Evolutionary conservation across 2,113 vertebrate species (phyloP).

Genomic region (Leucopternis melanops): DNA sequence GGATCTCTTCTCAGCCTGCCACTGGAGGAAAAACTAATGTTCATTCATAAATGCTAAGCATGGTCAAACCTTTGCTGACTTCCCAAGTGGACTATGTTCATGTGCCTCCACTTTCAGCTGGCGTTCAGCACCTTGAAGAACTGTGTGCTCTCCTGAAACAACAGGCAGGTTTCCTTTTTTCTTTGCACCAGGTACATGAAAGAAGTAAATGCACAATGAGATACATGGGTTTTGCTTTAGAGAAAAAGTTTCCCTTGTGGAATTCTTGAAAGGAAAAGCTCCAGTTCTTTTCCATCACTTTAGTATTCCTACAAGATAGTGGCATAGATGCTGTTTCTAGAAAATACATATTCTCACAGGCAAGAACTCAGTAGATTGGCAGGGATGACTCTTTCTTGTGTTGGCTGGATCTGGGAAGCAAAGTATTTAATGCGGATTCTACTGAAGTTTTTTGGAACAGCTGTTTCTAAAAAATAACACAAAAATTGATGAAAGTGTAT

Average conservation of each 20-base stretch:
- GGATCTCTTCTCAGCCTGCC: neutral
- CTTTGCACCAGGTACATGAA: neutral
- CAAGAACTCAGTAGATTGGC: neutral
- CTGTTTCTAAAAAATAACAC: slow-evolving; percentile 32
- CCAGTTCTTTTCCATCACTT: neutral
- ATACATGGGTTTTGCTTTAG: neutral
- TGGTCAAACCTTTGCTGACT: neutral
- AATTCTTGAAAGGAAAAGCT: slow-evolving; percentile 11
- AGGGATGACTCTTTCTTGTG: neutral
- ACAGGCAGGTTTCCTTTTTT: neutral
- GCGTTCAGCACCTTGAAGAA: neutral
- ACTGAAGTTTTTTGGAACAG: slow-evolving; percentile 45
- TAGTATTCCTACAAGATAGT: neutral
- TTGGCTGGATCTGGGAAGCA: neutral
- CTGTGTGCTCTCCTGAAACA: neutral
- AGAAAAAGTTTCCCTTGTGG: neutral
- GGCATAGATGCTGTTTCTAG: neutral
- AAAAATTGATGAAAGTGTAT: slow-evolving; percentile 27
- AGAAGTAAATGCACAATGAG: neutral
- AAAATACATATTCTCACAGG: neutral
- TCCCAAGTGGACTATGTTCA: neutral
- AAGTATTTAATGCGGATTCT: slow-evolving; percentile 43
- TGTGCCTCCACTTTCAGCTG: neutral
- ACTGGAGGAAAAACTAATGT: neutral
- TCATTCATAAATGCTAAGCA: neutral